Conservation (phyloP, 2,113 vertebrate genomes). For the Chiloscyllium plagiosum region DNA sequence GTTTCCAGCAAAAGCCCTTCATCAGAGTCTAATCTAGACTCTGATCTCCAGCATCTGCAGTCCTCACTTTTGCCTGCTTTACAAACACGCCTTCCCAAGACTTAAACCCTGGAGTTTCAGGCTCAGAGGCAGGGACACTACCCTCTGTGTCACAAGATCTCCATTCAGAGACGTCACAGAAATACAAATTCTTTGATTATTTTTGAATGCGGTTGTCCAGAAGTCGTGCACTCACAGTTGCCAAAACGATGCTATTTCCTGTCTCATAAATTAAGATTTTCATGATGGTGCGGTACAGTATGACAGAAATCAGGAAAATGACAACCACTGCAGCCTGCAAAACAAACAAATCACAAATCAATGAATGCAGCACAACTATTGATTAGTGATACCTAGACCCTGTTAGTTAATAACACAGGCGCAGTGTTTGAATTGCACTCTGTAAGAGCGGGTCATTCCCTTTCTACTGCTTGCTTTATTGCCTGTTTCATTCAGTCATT, state of each 20-base stretch:
- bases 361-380: background rate
- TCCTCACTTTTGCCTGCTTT: too few species aligned
- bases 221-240: conserved; percentile 53
- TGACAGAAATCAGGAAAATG: conserved; percentile 48
- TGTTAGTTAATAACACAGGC: background rate
- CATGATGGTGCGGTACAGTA: conserved; percentile 46
- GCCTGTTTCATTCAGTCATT: background rate
- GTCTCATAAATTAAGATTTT: conserved; percentile 48
- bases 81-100: too few species aligned
- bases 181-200: background rate
- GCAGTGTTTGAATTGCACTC: too few species aligned
- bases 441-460: background rate
- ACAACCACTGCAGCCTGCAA: conserved; percentile 48
- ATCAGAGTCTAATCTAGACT: too few species aligned
- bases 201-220: background rate
- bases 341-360: background rate
- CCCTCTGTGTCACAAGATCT: too few species aligned
- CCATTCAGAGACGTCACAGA: background rate
- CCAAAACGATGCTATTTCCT: conserved; percentile 43
- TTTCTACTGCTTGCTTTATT: background rate
- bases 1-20: too few species aligned
- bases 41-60: too few species aligned
- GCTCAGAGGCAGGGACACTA: too few species aligned
- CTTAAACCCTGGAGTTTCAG: too few species aligned
- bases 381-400: background rate